Evolutionary conservation across 2,888 invertebrate genomes (phyloP).

Genomic region (Drosophila lutescens): DNA sequence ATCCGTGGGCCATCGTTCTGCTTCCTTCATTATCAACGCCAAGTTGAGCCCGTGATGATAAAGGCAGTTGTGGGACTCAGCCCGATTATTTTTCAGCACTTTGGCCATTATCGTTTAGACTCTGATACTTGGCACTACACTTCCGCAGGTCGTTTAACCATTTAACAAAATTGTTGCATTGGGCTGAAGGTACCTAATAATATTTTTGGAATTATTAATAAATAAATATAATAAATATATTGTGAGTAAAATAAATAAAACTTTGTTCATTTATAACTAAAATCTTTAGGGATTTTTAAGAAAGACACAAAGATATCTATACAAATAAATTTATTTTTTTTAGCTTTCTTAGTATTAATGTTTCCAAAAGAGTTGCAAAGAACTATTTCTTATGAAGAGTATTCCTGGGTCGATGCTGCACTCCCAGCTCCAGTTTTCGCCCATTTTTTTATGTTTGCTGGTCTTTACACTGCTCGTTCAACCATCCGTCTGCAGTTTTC

Average conservation of each 20-base stretch:
- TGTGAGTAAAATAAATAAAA: too few species aligned
- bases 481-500: constrained; percentile 55
- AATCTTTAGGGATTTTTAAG: too few species aligned
- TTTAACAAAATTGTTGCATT: too few species aligned
- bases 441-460: constrained; percentile 26
- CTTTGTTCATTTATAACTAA: too few species aligned
- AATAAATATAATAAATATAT: too few species aligned
- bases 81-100: constrained; percentile 65
- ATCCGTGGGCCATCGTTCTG: constrained; percentile 19
- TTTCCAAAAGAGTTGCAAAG: not conserved
- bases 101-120: constrained; percentile 48
- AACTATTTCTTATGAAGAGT: constrained; percentile 13
- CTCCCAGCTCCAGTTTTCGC: constrained; percentile 21
- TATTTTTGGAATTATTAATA: too few species aligned
- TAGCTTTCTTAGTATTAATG: not conserved
- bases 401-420: not conserved
- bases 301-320: too few species aligned
- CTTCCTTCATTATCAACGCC: constrained; percentile 68
- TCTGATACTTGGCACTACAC: constrained; percentile 9
- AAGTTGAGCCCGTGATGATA: constrained; percentile 71
- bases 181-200: too few species aligned
- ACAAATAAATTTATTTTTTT: not conserved
- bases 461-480: constrained; percentile 41
- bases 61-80: constrained; percentile 65
- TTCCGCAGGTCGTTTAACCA: not conserved